Evolutionary conservation across 2,888 invertebrate species (phyloP).

Genomic region (Dastarcus helophoroides): DNA sequence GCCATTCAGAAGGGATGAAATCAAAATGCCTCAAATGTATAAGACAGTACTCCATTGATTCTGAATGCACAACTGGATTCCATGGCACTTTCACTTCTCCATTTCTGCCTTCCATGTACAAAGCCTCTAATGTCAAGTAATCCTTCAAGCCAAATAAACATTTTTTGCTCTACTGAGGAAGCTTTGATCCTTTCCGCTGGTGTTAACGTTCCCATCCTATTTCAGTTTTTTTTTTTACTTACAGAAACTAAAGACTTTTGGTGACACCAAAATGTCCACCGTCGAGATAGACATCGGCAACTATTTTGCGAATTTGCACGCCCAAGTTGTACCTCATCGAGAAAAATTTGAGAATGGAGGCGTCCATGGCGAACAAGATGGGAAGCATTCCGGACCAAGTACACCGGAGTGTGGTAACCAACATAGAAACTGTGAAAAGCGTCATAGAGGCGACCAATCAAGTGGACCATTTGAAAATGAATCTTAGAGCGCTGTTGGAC

Average conservation of each 20-base stretch:
- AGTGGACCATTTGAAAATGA: conserved; percentile 15
- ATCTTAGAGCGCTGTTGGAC: conserved; percentile 15
- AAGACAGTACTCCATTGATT: too few species aligned
- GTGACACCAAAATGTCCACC: conserved; percentile 5
- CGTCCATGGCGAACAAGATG: conserved; percentile 7
- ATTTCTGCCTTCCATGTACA: too few species aligned
- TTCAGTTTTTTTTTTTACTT: conserved; percentile 10
- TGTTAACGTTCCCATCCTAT: too few species aligned
- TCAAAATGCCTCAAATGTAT: too few species aligned
- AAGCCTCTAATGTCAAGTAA: too few species aligned
- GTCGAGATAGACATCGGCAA: conserved; percentile 11
- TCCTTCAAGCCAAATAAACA: too few species aligned
- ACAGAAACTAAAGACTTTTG: conserved; percentile 12
- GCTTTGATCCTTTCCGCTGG: too few species aligned
- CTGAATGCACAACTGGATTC: too few species aligned
- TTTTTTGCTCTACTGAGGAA: too few species aligned
- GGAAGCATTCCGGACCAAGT: conserved; percentile 10
- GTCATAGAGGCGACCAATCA: conserved; percentile 12
- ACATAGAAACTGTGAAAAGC: conserved; percentile 13
- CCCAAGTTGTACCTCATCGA: conserved; percentile 10
- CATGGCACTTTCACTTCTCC: too few species aligned
- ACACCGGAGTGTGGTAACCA: conserved; percentile 9
- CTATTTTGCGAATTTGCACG: conserved; percentile 14
- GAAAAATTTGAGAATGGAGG: conserved; percentile 9
- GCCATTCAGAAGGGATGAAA: too few species aligned